phyloP scores from a whole-genome alignment of 1,140 invertebrate species.

The Tribolium castaneum region DNA sequence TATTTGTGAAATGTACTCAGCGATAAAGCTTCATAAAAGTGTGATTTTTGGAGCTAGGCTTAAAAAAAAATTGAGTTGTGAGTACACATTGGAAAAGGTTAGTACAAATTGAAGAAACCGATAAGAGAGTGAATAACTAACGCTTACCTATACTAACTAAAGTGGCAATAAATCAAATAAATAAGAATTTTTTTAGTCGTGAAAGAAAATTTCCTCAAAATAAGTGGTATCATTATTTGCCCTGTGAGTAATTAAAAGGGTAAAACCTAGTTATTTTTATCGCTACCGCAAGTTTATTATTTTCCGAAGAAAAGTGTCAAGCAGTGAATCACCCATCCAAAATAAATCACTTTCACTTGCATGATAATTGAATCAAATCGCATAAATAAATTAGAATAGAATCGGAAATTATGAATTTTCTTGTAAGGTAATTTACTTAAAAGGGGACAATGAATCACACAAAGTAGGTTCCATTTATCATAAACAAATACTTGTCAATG shows the following conservation, averaged over 20 bases:
- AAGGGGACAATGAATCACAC: constrained; percentile 26
- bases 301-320: neutral
- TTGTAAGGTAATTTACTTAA: neutral
- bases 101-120: neutral
- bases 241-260: neutral
- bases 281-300: neutral
- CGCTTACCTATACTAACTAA: neutral
- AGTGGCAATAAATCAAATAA: neutral
- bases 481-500: constrained; percentile 36
- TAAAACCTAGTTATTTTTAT: neutral
- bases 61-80: too few species aligned
- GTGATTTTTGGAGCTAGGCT: too few species aligned
- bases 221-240: neutral
- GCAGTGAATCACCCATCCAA: neutral
- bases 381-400: neutral
- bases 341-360: neutral
- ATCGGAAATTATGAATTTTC: neutral
- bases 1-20: too few species aligned
- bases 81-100: neutral
- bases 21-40: too few species aligned
- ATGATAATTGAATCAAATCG: neutral
- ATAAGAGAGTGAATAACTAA: neutral
- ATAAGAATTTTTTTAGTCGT: neutral
- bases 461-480: constrained; percentile 32
- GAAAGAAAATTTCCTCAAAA: neutral